Evolutionary conservation across 2,888 invertebrate genomes (phyloP), one percentile per base, ranked within the genome.

Genomic region (Melanchra persicariae): DNA sequence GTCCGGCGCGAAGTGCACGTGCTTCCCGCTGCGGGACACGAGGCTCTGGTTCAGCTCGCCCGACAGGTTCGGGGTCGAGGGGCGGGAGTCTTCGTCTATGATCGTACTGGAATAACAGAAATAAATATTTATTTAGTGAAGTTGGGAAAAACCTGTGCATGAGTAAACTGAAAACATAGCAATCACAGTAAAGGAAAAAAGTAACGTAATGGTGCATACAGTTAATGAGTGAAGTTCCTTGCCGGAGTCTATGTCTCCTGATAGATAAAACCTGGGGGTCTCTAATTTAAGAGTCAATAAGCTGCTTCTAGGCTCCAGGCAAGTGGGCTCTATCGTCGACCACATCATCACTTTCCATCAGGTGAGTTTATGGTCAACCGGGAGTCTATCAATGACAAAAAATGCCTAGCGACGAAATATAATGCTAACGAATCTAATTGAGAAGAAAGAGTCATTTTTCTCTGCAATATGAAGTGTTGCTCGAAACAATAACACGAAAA

Each of bases 1-100:
- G 89, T 97, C 97, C 0, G 98, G 98, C 22, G 97, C 97, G 87
- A 98, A 97, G 88, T 97, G 98, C 54, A 98, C 97, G 83, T 97
- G 96, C 80, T 96, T 96, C 45, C 85, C 87, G 45, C 93, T 83
- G 19, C 91, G 89, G 0, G 92, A 87, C 62, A 93, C 87, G 2
- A 81, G 73, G 81, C 92, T 93, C 19, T 86, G 75, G 87, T 93
- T 89, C 65, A 89, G 78, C 17, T 88, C 90, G 1, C 85, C 79
- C 4, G 91, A 86, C 8, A 84, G 51, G 70, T 89, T 88, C 3
- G 92, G 92, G 0, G 90, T 88, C 1, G 87, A 79, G 0, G 91
- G 83, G 0, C 91, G 89, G 4, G 91, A 92, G 2, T 90, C 90
- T 3, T 89, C 88, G 15, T 90, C 91, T 12, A 63, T 30, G 22